Base-by-base conservation (phyloP, 1,140 invertebrate genomes). In the Neodiprion pinetum region DNA sequence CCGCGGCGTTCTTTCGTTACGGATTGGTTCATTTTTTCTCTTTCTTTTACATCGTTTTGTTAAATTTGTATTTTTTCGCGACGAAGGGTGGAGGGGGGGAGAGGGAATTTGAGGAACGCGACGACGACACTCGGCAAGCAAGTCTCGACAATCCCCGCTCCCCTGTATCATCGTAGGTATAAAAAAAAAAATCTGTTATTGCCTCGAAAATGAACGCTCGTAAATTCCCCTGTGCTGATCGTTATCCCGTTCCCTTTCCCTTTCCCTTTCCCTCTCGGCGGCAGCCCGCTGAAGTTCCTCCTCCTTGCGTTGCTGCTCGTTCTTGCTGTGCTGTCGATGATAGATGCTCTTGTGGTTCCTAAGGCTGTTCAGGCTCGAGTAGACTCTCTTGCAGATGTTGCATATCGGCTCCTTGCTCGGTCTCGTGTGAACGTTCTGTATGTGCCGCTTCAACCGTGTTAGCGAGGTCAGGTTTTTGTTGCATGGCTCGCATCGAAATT, bases 281-380 rank as follows among this genome's bases (percentile, higher is more conserved):
- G 12, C 84, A 79, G 71, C 81, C 80, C 83, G 79, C 70, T 74
- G 78, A 70, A 83, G 81, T 77, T 83, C 81, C 67, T 87, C 84
- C 74, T 87, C 82, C 80, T 86, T 87, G 67, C 80, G 80, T 75
- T 86, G 85, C 67, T 88, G 85, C 79, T 86, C 85, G 79, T 83
- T 87, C 81, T 88, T 88, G 77, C 82, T 85, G 78, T 87, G 87
- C 76, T 88, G 87, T 84, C 93, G 92, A 90, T 96, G 95, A 87
- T 95, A 95, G 90, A 95, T 95, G 88, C 94, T 95, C 92, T 95
- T 96, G 91, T 96, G 95, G 90, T 95, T 95, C 82, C 95, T 90
- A 77, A 96, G 91, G 84, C 94, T 95, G 90, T 95, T 96, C 82
- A 96, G 91, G 85, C 94, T 95, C 90, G 94, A 95, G 90, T 96